A percentile compares a stretch with the other conserved stretches of the same genome.
These are phyloP conservation scores for Leptinotarsa peninsularis DNA, from an alignment of 2,888 invertebrate genomes.

Conservation along the genomic window DNA sequence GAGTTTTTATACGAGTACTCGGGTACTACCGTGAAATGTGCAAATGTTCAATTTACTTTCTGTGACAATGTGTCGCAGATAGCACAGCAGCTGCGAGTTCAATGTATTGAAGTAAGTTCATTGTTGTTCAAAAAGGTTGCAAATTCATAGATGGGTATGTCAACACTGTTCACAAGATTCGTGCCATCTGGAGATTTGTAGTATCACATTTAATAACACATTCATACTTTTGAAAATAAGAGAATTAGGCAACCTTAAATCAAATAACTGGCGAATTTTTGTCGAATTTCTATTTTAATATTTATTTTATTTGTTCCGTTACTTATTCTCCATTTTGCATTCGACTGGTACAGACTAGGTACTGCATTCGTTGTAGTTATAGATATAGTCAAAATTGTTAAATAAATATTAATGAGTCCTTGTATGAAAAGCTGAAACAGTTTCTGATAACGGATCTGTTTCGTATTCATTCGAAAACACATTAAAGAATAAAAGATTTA, in stretches of 20 bases:
- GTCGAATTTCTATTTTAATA: too few species aligned
- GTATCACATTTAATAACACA: neutral
- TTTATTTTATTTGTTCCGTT: too few species aligned
- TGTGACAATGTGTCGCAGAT: neutral
- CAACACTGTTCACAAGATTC: neutral
- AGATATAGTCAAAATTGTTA: too few species aligned
- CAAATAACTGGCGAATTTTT: neutral
- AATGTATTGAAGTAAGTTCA: neutral
- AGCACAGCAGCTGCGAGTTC: conserved; percentile 4
- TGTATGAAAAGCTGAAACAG: too few species aligned
- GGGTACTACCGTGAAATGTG: neutral
- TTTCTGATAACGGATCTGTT: too few species aligned
- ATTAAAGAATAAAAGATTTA: too few species aligned
- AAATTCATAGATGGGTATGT: neutral
- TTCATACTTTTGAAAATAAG: neutral
- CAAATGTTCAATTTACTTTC: neutral
- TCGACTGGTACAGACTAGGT: too few species aligned
- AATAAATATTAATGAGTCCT: too few species aligned
- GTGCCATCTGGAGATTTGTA: neutral
- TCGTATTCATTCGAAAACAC: too few species aligned
- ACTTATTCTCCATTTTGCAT: too few species aligned
- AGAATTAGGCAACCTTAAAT: neutral
- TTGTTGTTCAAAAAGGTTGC: neutral
- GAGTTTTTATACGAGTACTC: neutral
- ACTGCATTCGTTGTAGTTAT: too few species aligned